These are phyloP conservation scores for Capreolus pygargus DNA, from an alignment of 2,113 vertebrate species.

Conservation along the genomic window DNA sequence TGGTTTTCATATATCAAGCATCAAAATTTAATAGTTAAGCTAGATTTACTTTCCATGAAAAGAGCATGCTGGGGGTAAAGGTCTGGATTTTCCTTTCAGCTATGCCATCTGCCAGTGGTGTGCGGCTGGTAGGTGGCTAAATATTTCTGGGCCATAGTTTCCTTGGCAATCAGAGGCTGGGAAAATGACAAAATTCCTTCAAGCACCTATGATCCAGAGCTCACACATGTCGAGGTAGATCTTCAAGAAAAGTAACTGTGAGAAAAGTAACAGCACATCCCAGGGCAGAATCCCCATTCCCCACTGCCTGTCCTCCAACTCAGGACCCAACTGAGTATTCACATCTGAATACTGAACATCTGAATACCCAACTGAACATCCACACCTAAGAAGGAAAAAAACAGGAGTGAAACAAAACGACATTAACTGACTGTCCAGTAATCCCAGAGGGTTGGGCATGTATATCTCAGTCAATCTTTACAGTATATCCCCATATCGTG, in stretches of 20 bases:
- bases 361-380: too few relatives aligned
- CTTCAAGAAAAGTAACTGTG: background rate
- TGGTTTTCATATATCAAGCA: background rate
- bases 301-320: background rate
- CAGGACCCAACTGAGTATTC: background rate
- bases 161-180: background rate
- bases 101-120: background rate
- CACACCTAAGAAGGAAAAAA: background rate
- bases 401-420: background rate
- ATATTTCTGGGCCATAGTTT: background rate
- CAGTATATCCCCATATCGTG: fast-evolving
- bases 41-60: slow-evolving; percentile 32
- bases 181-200: background rate
- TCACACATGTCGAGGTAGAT: background rate
- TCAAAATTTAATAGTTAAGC: background rate
- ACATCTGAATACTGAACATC: too few relatives aligned
- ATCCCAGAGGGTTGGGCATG: background rate
- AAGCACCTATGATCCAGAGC: background rate
- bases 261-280: background rate
- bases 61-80: background rate
- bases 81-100: background rate
- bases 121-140: background rate
- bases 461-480: background rate
- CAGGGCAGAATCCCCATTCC: background rate
- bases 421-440: background rate